Percentiles rank a stretch among this genome's conserved stretches.
Conservation (phyloP, 2,113 vertebrate genomes). For the Alethe castanea region DNA sequence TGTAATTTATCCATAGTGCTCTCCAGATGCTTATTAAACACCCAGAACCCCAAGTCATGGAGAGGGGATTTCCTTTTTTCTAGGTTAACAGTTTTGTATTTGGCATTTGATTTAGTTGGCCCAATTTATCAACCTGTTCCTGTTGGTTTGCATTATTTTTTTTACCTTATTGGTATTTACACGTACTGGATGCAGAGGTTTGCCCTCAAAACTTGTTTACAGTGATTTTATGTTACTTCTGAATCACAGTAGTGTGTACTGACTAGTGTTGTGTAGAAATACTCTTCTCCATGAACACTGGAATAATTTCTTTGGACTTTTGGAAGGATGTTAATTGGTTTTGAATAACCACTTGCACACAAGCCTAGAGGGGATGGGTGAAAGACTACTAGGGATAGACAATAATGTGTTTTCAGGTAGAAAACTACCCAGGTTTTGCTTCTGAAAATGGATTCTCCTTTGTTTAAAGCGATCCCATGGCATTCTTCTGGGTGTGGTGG, state of each 20-base stretch:
- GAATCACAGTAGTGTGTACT: background rate
- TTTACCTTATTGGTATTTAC: background rate
- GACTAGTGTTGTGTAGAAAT: background rate
- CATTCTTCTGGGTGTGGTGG: conserved; percentile 92
- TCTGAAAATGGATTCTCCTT: background rate
- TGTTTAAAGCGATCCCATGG: conserved; percentile 86
- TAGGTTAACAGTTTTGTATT: background rate
- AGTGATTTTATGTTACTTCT: background rate
- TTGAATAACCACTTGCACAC: background rate
- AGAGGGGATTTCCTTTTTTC: background rate
- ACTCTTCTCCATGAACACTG: background rate
- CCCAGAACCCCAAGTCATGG: background rate
- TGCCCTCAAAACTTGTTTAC: background rate
- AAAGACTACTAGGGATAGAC: background rate
- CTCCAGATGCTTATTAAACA: background rate
- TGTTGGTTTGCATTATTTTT: background rate
- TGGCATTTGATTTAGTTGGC: background rate
- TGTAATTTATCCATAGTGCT: background rate
- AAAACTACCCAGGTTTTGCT: background rate
- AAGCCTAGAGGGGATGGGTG: background rate
- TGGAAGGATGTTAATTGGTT: background rate
- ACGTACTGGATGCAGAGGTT: background rate
- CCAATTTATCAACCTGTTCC: background rate
- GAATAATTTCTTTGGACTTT: background rate
- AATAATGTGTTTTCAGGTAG: background rate